phyloP scores from a whole-genome alignment of 2,888 invertebrate genomes.

The Tetheella fluctuosa region DNA sequence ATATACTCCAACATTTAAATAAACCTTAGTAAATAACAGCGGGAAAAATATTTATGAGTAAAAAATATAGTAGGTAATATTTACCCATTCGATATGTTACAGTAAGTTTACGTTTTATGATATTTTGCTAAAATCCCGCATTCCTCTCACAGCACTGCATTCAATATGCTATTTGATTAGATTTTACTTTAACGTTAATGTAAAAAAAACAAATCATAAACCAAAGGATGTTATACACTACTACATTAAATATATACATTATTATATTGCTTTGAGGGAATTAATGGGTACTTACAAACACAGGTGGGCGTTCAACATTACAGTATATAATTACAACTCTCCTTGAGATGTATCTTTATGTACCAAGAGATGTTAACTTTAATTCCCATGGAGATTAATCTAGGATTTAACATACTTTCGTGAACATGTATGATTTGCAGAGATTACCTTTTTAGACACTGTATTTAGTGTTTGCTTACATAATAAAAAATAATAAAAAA shows the following conservation, averaged over 20 bases:
- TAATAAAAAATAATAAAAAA: too few species aligned
- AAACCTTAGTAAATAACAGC: neutral
- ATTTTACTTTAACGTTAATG: too few species aligned
- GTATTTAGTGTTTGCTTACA: too few species aligned
- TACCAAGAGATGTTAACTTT: neutral
- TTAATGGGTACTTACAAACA: neutral
- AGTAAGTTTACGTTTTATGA: neutral
- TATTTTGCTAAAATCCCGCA: neutral
- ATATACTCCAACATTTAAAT: too few species aligned
- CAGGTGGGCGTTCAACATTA: neutral
- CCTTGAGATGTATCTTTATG: neutral
- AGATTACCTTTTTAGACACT: too few species aligned
- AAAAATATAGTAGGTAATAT: constrained; percentile 1
- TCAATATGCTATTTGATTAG: too few species aligned
- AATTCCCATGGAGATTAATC: neutral
- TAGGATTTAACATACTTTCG: neutral
- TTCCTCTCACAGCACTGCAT: too few species aligned
- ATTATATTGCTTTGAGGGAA: neutral
- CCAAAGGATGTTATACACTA: neutral
- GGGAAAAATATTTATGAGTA: neutral
- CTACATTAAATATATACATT: neutral
- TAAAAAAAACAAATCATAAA: too few species aligned
- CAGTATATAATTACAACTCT: neutral
- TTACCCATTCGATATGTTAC: neutral
- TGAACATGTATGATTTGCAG: too few species aligned